Evolutionary conservation across 1,140 invertebrate species (phyloP).

Genomic region (Tetragonula clypearis): DNA sequence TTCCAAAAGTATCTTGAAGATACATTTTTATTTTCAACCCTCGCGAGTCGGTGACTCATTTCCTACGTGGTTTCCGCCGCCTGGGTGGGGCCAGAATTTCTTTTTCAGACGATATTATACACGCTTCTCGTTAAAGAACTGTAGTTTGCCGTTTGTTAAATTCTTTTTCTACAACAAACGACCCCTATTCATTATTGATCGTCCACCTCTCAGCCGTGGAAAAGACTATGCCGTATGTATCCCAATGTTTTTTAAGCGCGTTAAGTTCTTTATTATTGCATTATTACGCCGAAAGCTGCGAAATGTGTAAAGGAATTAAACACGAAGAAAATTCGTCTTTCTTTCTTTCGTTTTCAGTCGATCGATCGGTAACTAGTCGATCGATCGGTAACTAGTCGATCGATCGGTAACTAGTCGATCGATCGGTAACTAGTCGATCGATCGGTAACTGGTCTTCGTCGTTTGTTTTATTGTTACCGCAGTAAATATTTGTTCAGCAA

Average conservation of each 20-base stretch:
- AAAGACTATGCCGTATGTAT: background rate
- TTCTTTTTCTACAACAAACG: background rate
- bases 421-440: background rate
- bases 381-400: background rate
- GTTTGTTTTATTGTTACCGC: background rate
- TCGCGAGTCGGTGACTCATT: slow-evolving; percentile 39
- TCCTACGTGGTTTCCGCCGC: slow-evolving; percentile 48
- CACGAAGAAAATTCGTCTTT: background rate
- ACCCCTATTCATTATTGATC: too few species aligned
- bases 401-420: background rate
- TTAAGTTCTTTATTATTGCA: background rate
- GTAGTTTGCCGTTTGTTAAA: slow-evolving; percentile 5
- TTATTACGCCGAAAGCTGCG: background rate
- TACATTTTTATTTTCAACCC: slow-evolving; percentile 48
- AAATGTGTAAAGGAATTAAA: background rate
- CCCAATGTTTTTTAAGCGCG: too few species aligned
- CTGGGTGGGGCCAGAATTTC: slow-evolving; percentile 49
- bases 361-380: background rate
- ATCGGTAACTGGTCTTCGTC: background rate
- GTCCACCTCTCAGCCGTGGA: background rate
- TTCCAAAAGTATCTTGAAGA: background rate
- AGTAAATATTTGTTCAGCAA: background rate
- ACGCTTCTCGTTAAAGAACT: background rate
- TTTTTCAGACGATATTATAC: slow-evolving; percentile 10
- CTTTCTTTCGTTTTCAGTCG: background rate